phyloP scores from a whole-genome alignment of 2,888 invertebrate species.

The Pharmacophagus antenor region DNA sequence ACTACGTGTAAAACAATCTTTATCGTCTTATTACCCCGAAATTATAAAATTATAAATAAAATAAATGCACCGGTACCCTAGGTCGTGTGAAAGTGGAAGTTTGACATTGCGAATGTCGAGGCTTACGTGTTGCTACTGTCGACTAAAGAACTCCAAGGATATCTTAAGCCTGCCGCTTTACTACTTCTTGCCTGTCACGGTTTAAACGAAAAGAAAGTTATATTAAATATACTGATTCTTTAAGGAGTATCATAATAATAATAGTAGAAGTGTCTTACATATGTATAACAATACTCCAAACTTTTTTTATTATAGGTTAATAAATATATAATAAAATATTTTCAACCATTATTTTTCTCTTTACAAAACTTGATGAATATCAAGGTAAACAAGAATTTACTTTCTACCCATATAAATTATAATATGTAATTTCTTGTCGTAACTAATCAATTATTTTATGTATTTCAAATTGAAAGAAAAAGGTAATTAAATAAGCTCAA shows the following conservation, averaged over 20 bases:
- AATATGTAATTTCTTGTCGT: not conserved
- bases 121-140: constrained; percentile 31
- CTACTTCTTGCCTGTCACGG: constrained; percentile 4
- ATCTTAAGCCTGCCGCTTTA: constrained; percentile 11
- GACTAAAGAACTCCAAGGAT: constrained; percentile 26
- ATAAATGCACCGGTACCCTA: constrained; percentile 11
- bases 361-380: not conserved
- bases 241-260: too few relatives aligned
- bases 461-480: not conserved
- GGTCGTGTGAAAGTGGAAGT: constrained; percentile 43
- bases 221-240: too few relatives aligned
- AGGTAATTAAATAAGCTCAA: not conserved
- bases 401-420: not conserved
- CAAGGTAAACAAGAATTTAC: not conserved
- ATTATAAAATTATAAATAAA: too few relatives aligned
- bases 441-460: not conserved
- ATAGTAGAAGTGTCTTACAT: too few relatives aligned
- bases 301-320: too few relatives aligned
- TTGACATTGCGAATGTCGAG: constrained; percentile 44
- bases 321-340: too few relatives aligned
- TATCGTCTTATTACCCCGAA: too few relatives aligned
- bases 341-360: too few relatives aligned
- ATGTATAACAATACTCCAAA: too few relatives aligned
- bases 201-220: too few relatives aligned
- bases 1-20: too few relatives aligned